Evolutionary conservation across 2,888 invertebrate genomes (phyloP).

Genomic region (Drosophila barbarae): DNA sequence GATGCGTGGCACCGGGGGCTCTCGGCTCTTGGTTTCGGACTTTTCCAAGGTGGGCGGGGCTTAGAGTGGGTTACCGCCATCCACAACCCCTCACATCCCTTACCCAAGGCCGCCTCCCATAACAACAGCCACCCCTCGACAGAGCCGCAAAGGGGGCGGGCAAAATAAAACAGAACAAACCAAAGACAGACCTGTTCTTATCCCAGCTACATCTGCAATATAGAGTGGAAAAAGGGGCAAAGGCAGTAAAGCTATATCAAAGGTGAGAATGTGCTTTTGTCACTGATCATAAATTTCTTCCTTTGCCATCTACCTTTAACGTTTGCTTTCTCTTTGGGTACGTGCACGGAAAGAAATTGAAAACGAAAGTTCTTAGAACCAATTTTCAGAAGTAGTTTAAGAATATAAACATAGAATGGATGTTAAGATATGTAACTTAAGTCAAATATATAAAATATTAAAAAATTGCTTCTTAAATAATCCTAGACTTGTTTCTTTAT

Average conservation of each 20-base stretch:
- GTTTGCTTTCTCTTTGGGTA: slow-evolving; percentile 16
- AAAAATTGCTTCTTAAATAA: too few species aligned
- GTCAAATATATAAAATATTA: too few species aligned
- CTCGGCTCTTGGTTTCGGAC: slow-evolving; percentile 15
- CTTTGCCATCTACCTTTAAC: slow-evolving; percentile 34
- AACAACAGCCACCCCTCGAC: slow-evolving; percentile 25
- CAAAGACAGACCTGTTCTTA: slow-evolving; percentile 41
- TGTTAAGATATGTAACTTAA: too few species aligned
- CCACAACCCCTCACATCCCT: too few species aligned
- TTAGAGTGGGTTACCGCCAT: slow-evolving; percentile 18
- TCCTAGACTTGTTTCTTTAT: neutral
- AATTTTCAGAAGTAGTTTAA: too few species aligned
- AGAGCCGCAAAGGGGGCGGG: slow-evolving; percentile 66
- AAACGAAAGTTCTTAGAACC: accelerated
- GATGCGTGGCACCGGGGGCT: slow-evolving; percentile 61
- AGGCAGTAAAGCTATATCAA: slow-evolving; percentile 60
- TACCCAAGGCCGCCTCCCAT: neutral
- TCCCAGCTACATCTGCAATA: slow-evolving; percentile 28
- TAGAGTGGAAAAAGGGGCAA: slow-evolving; percentile 36
- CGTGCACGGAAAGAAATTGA: neutral
- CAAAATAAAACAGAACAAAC: slow-evolving; percentile 46
- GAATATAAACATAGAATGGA: too few species aligned
- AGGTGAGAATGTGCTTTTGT: slow-evolving; percentile 74
- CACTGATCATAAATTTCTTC: slow-evolving; percentile 72
- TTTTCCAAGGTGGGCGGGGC: slow-evolving; percentile 33